phyloP scores from a whole-genome alignment of 1,140 invertebrate species.

The Ganaspis sp. region DNA sequence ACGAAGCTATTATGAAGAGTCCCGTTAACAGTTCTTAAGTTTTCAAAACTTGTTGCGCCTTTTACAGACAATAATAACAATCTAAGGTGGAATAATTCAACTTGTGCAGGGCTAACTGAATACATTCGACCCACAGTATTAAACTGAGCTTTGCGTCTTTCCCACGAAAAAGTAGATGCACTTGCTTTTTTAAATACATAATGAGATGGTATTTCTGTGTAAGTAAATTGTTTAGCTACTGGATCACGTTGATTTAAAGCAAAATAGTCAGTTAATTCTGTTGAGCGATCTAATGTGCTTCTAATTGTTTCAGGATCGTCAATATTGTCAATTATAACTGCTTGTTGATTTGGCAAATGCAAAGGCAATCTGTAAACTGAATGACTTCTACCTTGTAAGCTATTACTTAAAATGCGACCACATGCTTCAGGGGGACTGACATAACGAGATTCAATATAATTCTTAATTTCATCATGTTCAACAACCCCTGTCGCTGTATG shows the following conservation, averaged over 20 bases:
- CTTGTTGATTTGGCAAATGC: neutral
- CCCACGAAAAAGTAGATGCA: neutral
- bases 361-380: neutral
- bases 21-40: constrained; percentile 32
- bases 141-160: neutral
- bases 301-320: neutral
- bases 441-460: neutral
- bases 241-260: neutral
- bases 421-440: neutral
- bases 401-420: neutral
- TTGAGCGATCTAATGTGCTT: neutral
- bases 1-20: constrained; percentile 51
- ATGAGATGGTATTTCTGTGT: neutral
- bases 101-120: neutral
- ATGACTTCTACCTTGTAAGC: neutral
- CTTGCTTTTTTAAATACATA: neutral
- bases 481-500: neutral
- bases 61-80: constrained; percentile 54
- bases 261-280: neutral
- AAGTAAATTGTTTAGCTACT: neutral
- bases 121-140: neutral
- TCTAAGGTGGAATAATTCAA: constrained; percentile 59
- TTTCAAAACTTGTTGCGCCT: constrained; percentile 32
- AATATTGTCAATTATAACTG: neutral
- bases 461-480: neutral